phyloP scores from a whole-genome alignment of 2,888 invertebrate species.

The Oligia fasciuncula region DNA sequence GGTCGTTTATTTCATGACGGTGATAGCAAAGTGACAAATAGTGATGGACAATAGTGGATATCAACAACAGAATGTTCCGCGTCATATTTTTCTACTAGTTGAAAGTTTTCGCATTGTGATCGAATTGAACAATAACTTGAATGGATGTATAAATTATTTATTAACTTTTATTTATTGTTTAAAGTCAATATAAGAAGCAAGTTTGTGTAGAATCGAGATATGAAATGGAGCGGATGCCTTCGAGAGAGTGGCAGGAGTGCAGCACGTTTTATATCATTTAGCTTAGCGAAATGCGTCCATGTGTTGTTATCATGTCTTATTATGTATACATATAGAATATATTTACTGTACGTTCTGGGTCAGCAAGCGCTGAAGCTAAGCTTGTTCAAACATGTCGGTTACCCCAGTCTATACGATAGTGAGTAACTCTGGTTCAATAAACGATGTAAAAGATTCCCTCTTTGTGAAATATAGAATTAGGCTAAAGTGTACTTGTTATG shows the following conservation, averaged over 20 bases:
- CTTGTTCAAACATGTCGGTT: constrained; percentile 24
- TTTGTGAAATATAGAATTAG: constrained; percentile 71
- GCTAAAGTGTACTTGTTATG: constrained; percentile 83
- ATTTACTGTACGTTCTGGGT: constrained; percentile 48
- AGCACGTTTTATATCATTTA: constrained; percentile 56
- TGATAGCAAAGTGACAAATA: constrained; percentile 83
- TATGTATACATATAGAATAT: constrained; percentile 57
- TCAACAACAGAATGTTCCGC: constrained; percentile 64
- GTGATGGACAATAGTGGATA: constrained; percentile 67
- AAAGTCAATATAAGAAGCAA: constrained; percentile 73
- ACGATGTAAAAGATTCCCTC: constrained; percentile 56
- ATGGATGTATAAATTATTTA: constrained; percentile 76
- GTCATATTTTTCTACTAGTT: constrained; percentile 81
- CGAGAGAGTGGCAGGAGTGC: constrained; percentile 53
- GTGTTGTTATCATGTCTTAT: constrained; percentile 56
- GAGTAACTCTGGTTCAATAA: constrained; percentile 55
- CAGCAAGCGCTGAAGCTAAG: constrained; percentile 44
- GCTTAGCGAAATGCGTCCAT: constrained; percentile 64
- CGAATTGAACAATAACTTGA: constrained; percentile 78
- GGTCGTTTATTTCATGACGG: constrained; percentile 70
- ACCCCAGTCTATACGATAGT: constrained; percentile 39
- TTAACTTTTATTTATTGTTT: constrained; percentile 83
- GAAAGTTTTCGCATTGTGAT: constrained; percentile 80
- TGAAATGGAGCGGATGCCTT: constrained; percentile 74
- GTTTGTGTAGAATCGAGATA: constrained; percentile 64